phyloP scores from a whole-genome alignment of 2,797 vertebrate genomes.

The Leuciscus waleckii region DNA sequence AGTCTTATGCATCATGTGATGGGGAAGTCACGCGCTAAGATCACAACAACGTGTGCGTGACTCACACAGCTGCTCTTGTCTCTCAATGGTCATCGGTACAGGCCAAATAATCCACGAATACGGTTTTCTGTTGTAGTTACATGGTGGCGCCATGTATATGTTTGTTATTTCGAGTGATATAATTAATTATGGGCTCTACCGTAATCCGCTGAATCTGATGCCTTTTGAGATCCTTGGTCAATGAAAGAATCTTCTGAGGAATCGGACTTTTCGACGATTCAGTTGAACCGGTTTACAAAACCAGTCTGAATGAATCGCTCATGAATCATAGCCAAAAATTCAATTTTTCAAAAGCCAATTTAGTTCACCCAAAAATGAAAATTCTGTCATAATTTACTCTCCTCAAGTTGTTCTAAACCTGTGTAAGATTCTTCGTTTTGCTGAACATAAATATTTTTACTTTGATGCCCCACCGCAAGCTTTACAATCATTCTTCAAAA shows the following conservation, averaged over 20 bases:
- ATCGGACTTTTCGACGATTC: not conserved
- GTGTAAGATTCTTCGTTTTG: too few species aligned
- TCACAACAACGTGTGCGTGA: constrained; percentile 52
- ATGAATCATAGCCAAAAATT: not conserved
- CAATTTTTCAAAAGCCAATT: too few species aligned
- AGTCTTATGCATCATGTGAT: constrained; percentile 53
- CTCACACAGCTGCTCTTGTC: constrained; percentile 41
- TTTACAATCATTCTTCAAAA: too few species aligned
- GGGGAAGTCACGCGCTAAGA: constrained; percentile 59
- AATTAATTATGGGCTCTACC: not conserved
- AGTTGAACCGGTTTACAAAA: not conserved
- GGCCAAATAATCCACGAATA: not conserved
- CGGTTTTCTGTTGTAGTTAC: not conserved
- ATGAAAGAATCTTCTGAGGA: not conserved
- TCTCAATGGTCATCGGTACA: not conserved
- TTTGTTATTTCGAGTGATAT: not conserved
- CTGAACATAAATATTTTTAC: too few species aligned
- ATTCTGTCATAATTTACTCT: too few species aligned
- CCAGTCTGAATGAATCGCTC: not conserved
- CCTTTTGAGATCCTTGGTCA: not conserved
- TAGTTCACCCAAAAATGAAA: too few species aligned
- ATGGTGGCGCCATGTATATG: not conserved
- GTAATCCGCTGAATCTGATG: not conserved
- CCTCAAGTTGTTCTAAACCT: too few species aligned
- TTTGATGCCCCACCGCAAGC: too few species aligned